Evolutionary conservation across 35 echinoderm and acorn worm species (phyloP).

Genomic region (Lytechinus pictus): DNA sequence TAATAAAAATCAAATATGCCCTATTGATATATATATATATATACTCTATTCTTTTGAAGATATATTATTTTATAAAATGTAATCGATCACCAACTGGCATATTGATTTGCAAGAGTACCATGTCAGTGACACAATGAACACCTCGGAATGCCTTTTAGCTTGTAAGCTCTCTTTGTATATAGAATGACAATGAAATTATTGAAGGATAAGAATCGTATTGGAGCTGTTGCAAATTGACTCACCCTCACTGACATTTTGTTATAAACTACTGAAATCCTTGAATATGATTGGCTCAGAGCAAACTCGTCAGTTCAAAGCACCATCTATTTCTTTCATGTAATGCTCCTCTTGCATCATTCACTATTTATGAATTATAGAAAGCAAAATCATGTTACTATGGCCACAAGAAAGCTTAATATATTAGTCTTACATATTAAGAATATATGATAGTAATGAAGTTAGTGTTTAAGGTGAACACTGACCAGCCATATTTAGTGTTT

Average conservation of each 20-base stretch:
- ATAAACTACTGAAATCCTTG: not conserved
- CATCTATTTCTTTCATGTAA: no score
- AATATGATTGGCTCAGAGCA: not conserved
- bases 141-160: constrained; percentile 30
- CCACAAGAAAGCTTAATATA: not conserved
- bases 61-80: constrained; percentile 1
- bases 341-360: not conserved
- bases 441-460: not conserved
- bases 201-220: not conserved
- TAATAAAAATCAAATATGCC: not conserved
- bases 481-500: not conserved
- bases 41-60: not conserved
- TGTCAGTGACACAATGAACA: not conserved
- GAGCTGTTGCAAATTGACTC: not conserved
- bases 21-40: not conserved
- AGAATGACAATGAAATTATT: constrained; percentile 12
- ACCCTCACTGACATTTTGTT: not conserved
- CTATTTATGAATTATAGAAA: not conserved
- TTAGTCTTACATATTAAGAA: not conserved
- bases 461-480: not conserved
- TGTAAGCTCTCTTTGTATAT: constrained; percentile 21
- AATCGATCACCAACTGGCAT: not conserved
- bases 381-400: not conserved
- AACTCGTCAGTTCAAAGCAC: no score
- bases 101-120: not conserved